These are phyloP conservation scores for Drosophila pectinifera DNA, from an alignment of 1,140 invertebrate species.

Conservation along the genomic window DNA sequence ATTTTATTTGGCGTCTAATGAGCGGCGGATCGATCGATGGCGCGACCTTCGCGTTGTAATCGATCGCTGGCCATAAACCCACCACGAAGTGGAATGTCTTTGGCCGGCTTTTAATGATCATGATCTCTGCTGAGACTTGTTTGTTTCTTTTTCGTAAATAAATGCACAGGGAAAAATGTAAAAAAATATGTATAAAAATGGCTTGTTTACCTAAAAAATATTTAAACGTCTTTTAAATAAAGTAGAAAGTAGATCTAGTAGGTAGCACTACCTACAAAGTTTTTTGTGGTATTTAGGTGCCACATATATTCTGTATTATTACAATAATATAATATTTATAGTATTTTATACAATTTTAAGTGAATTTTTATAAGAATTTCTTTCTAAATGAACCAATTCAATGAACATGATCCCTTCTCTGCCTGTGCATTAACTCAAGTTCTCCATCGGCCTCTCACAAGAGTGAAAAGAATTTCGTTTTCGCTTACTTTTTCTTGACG, in stretches of 20 bases:
- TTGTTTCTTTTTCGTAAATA: conserved; percentile 66
- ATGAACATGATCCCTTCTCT: not conserved
- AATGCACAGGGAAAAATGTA: conserved; percentile 16
- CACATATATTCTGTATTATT: too few relatives aligned
- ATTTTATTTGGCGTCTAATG: conserved; percentile 83
- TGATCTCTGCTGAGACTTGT: conserved; percentile 8
- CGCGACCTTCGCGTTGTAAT: conserved; percentile 78
- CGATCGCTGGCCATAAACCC: conserved; percentile 70
- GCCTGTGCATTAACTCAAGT: conserved; percentile 12
- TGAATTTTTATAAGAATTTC: not conserved
- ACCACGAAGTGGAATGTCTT: conserved; percentile 74
- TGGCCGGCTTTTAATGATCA: conserved; percentile 76
- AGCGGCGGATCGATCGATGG: conserved; percentile 52
- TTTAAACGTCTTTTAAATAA: not conserved
- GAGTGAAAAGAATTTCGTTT: conserved; percentile 67
- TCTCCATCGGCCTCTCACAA: conserved; percentile 11
- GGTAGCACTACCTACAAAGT: too few relatives aligned
- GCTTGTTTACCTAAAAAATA: not conserved
- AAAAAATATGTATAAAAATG: too few relatives aligned
- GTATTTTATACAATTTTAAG: not conserved
- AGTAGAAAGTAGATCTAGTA: not conserved
- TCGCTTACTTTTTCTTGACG: conserved; percentile 57
- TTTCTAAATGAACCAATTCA: not conserved
- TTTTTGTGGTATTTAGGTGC: too few relatives aligned
- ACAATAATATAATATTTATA: too few relatives aligned